Base-by-base conservation (phyloP, 1,140 invertebrate species). In the Lutraria rhynchaena region DNA sequence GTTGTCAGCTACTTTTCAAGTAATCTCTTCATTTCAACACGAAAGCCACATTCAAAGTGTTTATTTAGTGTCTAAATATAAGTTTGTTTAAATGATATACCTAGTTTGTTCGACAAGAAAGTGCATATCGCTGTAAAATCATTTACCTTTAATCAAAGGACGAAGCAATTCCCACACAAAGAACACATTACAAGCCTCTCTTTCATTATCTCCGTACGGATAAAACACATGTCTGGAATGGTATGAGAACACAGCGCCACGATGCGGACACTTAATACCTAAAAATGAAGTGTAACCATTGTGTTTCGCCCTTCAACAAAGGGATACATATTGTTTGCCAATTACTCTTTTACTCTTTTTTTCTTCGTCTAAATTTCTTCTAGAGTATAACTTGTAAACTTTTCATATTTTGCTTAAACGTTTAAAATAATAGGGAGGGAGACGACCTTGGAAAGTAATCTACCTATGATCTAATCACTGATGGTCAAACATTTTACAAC, bases 151-250 rank as follows among this genome's bases (percentile, higher is more conserved):
- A 0, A 92, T 71, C 9, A 93, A 84, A 58, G 93, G 93, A 46
- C 93, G 82, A 29, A 93, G 83, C 86, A 93, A 85, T 88, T 93
- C 93, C 93, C 93, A 93, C 1, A 92, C 88, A 86, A 93, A 93
- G 87, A 93, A 93, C 13, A 93, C 91, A 84, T 93, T 93, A 70
- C 91, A 92, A 5, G 92, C 92, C 33, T 93, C 93, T 69, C 89
- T 87, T 33, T 93, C 92, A 46, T 89, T 87, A 11, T 88, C 82
- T 7, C 73, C 27, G 73, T 93, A 93, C 9, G 92, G 92, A 80
- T 89, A 93, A 11, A 71, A 60, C 9, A 85, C 61, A 81, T 93
- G 91, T 33, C 92, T 87, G 81, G 87, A 90, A 65, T 89, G 85
- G 78, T 93, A 93, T 2, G 92, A 93, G 55, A 93, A 90, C n/a